Base-by-base conservation (phyloP, 1,140 invertebrate genomes). In the Bombus soroeensis region DNA sequence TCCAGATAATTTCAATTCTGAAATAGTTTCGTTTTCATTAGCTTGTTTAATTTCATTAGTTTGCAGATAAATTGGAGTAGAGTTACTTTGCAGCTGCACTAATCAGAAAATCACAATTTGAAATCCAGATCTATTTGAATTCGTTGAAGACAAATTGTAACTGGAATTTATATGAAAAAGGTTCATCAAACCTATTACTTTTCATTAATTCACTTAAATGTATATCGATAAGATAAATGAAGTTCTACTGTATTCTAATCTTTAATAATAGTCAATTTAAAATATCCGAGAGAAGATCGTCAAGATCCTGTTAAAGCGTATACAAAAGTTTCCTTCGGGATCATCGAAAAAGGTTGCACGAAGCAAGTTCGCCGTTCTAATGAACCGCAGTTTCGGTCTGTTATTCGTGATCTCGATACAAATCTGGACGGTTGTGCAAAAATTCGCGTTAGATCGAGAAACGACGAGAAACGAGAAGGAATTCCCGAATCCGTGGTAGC, bases 401-500 rank as follows among this genome's bases (percentile, higher is more conserved):
- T n/a, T 64, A 70, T n/a, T 85, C 76, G 83, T 85, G 77, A 85
- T 85, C 57, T 59, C 66, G 83, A 73, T 85, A 80, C 57, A 72
- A 85, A 85, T 85, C 76, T 85, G 28, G 2, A 9, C 13, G 53
- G 28, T 72, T 71, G 41, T 28, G 68, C 78, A 81, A 75, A 74
- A 81, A 85, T 85, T 80, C 68, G 84, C 59, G 84, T 85, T 59
- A 75, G 78, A 74, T 68, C 12, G 79, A 43, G 43, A 47, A 89
- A 89, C 88, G 70, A 88, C 72, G 81, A 83, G 85, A 78, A 90
- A 82, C 78, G 82, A 85, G 86, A 86, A 88, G 91, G 89, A 92
- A 93, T 93, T 93, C 89, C 92, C 90, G 84, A 89, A 92, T 90
- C 87, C 85, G 80, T 88, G 85, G 88, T 82, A 91, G 88, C 88